Base-by-base conservation (phyloP, 2,888 invertebrate species). In the Miltochrista miniata region DNA sequence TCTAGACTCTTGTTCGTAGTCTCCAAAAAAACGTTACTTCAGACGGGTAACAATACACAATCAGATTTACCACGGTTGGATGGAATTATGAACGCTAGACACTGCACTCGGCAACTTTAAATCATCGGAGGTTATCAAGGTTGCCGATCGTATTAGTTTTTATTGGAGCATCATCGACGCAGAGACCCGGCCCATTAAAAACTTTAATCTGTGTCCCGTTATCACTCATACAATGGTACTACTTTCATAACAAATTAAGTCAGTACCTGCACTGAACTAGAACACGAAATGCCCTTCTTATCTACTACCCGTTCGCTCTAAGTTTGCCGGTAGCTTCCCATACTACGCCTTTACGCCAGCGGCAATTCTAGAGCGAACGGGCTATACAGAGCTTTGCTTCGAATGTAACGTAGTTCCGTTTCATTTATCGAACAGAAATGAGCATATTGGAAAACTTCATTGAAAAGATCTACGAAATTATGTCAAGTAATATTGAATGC, bases 201-300 rank as follows among this genome's bases (percentile, higher is more conserved):
- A 38, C 12, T 50, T 45, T 50, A 50, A 50, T 50, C 45, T 44
- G 42, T 37, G 42, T 45, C 49, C 61, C 61, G 67, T 72, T 75
- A 75, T 75, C 75, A 70, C 48, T 47, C 64, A 56, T 64, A 67
- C 57, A 67, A 72, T 63, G 57, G 60, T 48, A 59, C 77, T 50
- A 76, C 68, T 76, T 75, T 73, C 67, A 56, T 62, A 68, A 67
- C 64, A 69, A 62, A 72, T 70, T 69, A 56, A 71, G 69, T 72
- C 69, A 64, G 62, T 72, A 61, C 68, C 63, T 69, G 61, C 54
- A 50, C 61, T 40, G 51, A 55, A 61, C 55, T 59, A 45, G 71
- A 54, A 61, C 68, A 48, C 62, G 11, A 68, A 68, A 64, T 67
- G 45, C 45, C 62, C 48, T 51, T 61, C 71, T 70, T 68, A 70